A percentile compares a stretch with the other conserved stretches of the same genome.
Conservation (phyloP, 1,140 invertebrate species). For the Muscidifurax raptorellus region DNA sequence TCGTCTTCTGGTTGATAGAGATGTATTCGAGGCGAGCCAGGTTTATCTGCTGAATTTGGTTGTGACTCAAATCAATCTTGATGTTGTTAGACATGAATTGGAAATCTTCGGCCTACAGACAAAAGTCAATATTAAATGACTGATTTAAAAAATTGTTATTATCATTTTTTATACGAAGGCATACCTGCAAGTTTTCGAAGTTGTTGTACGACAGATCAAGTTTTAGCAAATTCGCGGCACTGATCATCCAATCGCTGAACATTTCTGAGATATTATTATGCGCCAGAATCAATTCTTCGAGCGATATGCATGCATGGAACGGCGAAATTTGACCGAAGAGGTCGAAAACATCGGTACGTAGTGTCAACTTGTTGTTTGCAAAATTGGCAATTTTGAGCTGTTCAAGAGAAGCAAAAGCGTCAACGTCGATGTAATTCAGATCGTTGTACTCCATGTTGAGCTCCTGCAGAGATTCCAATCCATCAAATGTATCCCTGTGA, state of each 20-base stretch:
- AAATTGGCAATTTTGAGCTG: conserved; percentile 2
- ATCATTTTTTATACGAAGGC: too few relatives aligned
- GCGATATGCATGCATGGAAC: conserved; percentile 3
- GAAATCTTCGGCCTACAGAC: conserved; percentile 24
- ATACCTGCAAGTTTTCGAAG: conserved; percentile 22
- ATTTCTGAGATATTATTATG: conserved; percentile 36
- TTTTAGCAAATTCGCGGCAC: background rate
- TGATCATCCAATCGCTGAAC: conserved; percentile 36
- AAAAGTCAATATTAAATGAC: too few relatives aligned
- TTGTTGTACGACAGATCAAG: conserved; percentile 38
- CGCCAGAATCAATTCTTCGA: conserved; percentile 37
- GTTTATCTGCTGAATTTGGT: conserved; percentile 1
- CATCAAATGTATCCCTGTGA: background rate
- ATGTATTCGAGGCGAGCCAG: conserved; percentile 33
- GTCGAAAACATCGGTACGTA: conserved; percentile 10
- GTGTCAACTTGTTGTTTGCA: conserved; percentile 25
- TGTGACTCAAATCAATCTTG: conserved; percentile 28
- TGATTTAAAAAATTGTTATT: too few relatives aligned
- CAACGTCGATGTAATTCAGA: conserved; percentile 3
- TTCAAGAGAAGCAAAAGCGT: conserved; percentile 6
- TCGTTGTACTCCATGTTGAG: conserved; percentile 39
- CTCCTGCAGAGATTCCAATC: conserved; percentile 32
- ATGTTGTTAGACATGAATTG: conserved; percentile 29
- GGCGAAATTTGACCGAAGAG: conserved; percentile 36
- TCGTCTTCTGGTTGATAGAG: background rate